Base-by-base conservation (phyloP, 2,888 invertebrate species). In the Amaurobius ferox region DNA sequence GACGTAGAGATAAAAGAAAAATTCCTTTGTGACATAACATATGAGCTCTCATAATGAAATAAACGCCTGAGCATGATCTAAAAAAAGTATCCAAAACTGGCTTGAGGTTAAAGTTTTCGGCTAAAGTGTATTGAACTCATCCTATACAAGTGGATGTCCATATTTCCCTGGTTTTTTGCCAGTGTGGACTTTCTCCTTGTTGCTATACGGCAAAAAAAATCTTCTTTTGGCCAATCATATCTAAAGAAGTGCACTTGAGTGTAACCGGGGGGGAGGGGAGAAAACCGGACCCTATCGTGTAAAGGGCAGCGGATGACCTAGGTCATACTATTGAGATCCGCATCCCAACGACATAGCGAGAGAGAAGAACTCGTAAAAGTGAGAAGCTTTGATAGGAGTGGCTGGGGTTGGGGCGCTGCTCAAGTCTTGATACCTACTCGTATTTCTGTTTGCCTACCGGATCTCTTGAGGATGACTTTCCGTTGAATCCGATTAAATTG, bases 231-330 rank as follows among this genome's bases (percentile, higher is more conserved):
- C 55, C 55, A 23, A 55, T 55, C 55, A 23, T 23, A 55, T 23
- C 3, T 19, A 23, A 55, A 55, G 55, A 55, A 55, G 7, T 55
- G 7, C 23, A 3, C 23, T 23, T 5, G 23, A 55, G 55, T 23
- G 23, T 5, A 55, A 16, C 6, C 13, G 76, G 48, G 30, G 44
- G 28, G 61, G 29, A 61, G 19, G 35, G 23, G 23, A 64, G 26
- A 68, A 70, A 78, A 62, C 78, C 70, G 70, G 78, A 61, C 55
- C 23, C 28, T 16, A 48, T 23, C 29, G 19, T 1, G 11, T 7
- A 35, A 70, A 44, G 35, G 28, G 66, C 44, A 48, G 64, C 29
- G 32, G 77, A 67, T 85, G 83, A 83, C 83, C 83, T 66, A 83
- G 83, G 76, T 85, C 83, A 72, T 28, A 23, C 29, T 29, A n/a